Evolutionary conservation across 2,797 vertebrate species (phyloP), one percentile per base, ranked within the genome.

Genomic region (Gobionotothen gibberifrons): DNA sequence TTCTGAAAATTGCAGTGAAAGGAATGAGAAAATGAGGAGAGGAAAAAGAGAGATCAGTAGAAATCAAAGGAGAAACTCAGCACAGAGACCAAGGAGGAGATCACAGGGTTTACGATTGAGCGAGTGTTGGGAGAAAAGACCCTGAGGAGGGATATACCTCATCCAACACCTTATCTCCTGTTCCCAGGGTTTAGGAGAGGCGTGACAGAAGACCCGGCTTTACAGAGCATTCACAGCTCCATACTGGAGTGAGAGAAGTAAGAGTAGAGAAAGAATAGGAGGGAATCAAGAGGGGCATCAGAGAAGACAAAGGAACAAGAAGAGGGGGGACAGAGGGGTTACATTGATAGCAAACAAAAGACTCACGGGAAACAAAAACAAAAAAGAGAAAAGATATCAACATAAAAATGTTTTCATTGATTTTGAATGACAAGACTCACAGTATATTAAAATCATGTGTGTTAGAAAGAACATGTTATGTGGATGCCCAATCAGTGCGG

Each of bases 171-270:
- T 85, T 81, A 86, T 84, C 84, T 74, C 61, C 74, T 72, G 65
- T 74, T 85, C 82, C 57, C 74, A 81, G 82, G 80, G 74, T 87
- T 83, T 74, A 85, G 69, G 19, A 53, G 47, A 53, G 75, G 83
- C 49, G 55, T 71, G 61, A 71, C n/a, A 60, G 56, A 61, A 74
- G 72, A 74, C 43, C 65, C 26, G 2, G 19, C 73, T 69, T 55
- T 13, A 46, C 8, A 42, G 48, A 81, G 66, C 62, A 53, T 70
- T 75, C 66, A 61, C 29, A 72, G 17, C 49, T 51, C 5, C 13
- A 39, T 4, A 36, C 13, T 43, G 69, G 17, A 77, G 51, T 5
- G 7, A 3, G 43, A 65, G 43, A 68, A 10, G 32, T 58, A 7
- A 26, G 39, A 54, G 48, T 29, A 17, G 48, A 53, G 29, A 67